Conservation (phyloP, 2,113 vertebrate species). For the Chiloscyllium plagiosum region DNA sequence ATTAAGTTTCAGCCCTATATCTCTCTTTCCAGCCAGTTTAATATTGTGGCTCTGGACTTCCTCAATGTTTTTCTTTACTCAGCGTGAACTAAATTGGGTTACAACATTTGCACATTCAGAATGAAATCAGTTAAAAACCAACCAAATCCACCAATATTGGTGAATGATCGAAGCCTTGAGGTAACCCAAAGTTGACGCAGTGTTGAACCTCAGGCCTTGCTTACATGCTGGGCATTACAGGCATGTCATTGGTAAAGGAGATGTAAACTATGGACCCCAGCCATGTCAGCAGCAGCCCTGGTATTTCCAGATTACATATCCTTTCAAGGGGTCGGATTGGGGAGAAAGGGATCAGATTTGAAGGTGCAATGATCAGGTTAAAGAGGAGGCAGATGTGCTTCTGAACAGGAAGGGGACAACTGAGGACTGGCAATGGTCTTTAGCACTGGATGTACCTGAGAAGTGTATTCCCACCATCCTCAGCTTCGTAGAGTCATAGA, state of each 20-base stretch:
- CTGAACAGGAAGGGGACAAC: not conserved
- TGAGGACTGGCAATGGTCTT: not conserved
- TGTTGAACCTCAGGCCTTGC: not conserved
- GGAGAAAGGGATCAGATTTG: not conserved
- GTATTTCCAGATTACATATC: not conserved
- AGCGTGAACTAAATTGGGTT: not conserved
- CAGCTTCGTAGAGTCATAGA: not conserved
- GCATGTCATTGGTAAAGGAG: not conserved
- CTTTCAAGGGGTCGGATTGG: not conserved
- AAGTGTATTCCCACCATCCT: not conserved
- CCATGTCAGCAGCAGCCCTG: not conserved
- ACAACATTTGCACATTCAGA: not conserved
- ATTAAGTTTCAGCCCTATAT: too few species aligned
- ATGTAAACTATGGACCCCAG: not conserved
- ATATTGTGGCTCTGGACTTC: not conserved
- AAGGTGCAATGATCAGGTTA: not conserved
- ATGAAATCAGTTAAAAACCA: not conserved
- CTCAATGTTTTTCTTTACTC: not conserved
- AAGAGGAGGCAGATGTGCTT: not conserved
- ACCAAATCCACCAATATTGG: not conserved
- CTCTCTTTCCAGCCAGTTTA: not conserved
- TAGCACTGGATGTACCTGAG: not conserved
- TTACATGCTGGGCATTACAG: not conserved
- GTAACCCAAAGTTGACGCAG: not conserved
- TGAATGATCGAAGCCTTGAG: not conserved